Conservation (phyloP, 2,113 vertebrate species). For the Ceuthmochares aereus region DNA sequence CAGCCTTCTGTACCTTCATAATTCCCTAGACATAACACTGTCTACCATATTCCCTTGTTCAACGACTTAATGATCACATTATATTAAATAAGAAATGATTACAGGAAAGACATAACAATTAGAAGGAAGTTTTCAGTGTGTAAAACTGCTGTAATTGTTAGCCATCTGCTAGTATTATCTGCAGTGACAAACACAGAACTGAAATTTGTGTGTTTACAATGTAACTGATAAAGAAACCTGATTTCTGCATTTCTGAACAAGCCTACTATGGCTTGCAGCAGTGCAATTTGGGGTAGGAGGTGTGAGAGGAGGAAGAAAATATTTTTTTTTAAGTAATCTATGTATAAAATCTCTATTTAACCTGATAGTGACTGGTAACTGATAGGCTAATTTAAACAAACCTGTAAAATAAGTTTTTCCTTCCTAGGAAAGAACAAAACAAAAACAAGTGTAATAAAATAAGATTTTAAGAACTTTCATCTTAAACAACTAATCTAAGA, state of each 20-base stretch:
- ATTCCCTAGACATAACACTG: neutral
- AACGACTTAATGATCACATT: neutral
- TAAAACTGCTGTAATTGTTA: neutral
- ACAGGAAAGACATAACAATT: neutral
- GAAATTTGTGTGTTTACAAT: neutral
- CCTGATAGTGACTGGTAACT: neutral
- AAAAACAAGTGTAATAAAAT: neutral
- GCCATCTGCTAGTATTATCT: neutral
- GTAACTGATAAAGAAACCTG: neutral
- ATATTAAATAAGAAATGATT: neutral
- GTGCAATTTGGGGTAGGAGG: neutral
- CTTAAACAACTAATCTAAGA: neutral
- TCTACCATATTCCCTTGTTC: neutral
- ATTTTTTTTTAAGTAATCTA: neutral
- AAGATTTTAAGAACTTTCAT: neutral
- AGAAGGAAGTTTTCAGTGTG: neutral
- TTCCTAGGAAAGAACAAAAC: neutral
- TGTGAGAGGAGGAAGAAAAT: neutral
- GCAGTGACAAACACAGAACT: neutral
- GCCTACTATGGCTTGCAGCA: neutral
- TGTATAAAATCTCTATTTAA: neutral
- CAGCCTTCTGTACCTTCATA: neutral
- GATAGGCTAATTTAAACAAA: neutral
- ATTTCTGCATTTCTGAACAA: neutral
- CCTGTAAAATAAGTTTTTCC: neutral